Conservation (phyloP, 2,888 invertebrate genomes). For the Artemia sinica region DNA sequence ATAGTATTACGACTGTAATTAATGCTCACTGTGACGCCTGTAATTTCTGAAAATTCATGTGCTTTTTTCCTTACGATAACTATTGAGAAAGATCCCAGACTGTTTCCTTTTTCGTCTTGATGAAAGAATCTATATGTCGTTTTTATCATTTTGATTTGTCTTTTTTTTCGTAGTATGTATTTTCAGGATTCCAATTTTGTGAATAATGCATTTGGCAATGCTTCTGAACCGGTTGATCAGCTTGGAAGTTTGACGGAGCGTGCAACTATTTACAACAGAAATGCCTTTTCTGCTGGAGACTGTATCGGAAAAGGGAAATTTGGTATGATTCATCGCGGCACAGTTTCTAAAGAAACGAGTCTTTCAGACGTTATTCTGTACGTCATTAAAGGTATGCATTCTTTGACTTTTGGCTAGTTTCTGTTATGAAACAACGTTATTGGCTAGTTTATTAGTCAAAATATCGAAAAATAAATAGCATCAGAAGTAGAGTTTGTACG, state of each 20-base stretch:
- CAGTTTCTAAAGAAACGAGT: slow-evolving; percentile 43
- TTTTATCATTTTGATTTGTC: not conserved
- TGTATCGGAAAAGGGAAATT: slow-evolving; percentile 55
- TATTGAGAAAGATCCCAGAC: no score
- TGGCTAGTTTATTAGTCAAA: not conserved
- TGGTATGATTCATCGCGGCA: slow-evolving; percentile 56
- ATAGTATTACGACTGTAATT: no score
- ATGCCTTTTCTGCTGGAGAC: slow-evolving; percentile 46
- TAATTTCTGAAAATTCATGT: no score
- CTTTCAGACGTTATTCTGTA: slow-evolving; percentile 44
- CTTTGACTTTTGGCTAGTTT: not conserved
- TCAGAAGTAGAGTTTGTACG: no score
- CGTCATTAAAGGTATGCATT: slow-evolving; percentile 35
- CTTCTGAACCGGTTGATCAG: slow-evolving; percentile 44
- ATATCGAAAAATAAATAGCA: no score
- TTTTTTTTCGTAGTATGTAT: slow-evolving; percentile 15
- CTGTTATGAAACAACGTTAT: not conserved
- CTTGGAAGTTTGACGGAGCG: slow-evolving; percentile 56
- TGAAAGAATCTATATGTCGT: not conserved
- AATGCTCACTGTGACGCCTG: no score
- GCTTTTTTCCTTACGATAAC: no score
- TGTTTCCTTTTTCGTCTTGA: no score
- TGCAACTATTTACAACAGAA: slow-evolving; percentile 52
- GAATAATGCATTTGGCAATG: slow-evolving; percentile 49
- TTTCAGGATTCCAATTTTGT: slow-evolving; percentile 41